These are phyloP conservation scores for Polia nebulosa DNA, from an alignment of 2,888 invertebrate genomes.

Conservation along the genomic window DNA sequence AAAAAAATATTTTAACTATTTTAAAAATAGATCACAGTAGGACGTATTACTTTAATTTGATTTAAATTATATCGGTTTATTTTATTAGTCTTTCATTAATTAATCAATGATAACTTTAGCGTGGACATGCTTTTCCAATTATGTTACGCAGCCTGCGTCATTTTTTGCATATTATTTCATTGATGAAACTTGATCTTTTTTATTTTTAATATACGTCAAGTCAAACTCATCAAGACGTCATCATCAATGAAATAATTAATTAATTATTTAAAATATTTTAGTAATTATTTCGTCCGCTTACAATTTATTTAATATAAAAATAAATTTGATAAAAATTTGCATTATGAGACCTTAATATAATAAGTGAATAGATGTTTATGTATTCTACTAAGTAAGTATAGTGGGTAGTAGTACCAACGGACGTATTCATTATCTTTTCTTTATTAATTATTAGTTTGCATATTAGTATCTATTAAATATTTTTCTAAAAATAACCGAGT, in stretches of 20 bases:
- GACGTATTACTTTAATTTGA: background rate
- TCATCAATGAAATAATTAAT: slow-evolving; percentile 1
- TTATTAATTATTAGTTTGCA: too few relatives aligned
- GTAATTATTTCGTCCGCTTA: slow-evolving; percentile 18
- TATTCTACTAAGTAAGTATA: too few relatives aligned
- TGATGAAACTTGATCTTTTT: slow-evolving; percentile 23
- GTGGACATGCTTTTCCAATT: slow-evolving; percentile 2
- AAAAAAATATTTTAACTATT: background rate
- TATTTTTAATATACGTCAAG: slow-evolving; percentile 7
- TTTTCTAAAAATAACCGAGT: too few relatives aligned
- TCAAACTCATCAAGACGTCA: background rate
- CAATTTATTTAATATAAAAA: background rate
- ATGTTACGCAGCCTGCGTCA: background rate
- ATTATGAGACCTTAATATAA: background rate
- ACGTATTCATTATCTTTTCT: too few relatives aligned
- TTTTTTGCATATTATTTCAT: slow-evolving; percentile 14
- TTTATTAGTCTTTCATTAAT: background rate
- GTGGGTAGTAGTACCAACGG: too few relatives aligned
- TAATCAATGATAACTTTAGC: background rate
- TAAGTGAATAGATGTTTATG: background rate
- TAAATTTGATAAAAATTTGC: background rate
- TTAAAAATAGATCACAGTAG: background rate
- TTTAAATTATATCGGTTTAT: slow-evolving; percentile 1
- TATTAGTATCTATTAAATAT: too few relatives aligned
- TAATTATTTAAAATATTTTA: background rate